phyloP scores from a whole-genome alignment of 2,113 vertebrate genomes.

The Lamprologus tigripictilis region DNA sequence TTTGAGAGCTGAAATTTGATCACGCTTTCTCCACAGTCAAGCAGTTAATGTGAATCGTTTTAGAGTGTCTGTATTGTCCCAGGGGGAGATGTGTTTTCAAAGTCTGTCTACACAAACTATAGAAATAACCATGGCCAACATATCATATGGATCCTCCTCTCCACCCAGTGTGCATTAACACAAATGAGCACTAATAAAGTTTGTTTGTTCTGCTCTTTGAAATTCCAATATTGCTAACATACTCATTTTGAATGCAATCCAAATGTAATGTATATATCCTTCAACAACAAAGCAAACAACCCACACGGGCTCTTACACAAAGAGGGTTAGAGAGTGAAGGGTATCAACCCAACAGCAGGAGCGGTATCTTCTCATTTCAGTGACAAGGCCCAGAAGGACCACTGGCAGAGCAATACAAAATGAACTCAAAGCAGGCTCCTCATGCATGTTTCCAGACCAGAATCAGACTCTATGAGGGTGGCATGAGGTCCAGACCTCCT shows the following conservation, averaged over 20 bases:
- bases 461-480: not conserved
- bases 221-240: not conserved
- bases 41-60: not conserved
- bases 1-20: constrained; percentile 7
- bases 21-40: not conserved
- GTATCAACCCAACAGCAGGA: not conserved
- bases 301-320: not conserved
- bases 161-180: not conserved
- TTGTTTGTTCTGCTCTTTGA: not conserved
- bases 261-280: not conserved
- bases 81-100: not conserved
- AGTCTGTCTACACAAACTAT: not conserved
- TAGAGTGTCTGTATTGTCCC: not conserved
- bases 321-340: not conserved
- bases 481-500: not conserved
- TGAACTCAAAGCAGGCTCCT: not conserved
- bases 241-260: not conserved
- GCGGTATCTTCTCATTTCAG: not conserved
- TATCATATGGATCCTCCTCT: not conserved
- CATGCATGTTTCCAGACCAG: not conserved
- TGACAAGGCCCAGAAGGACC: not conserved
- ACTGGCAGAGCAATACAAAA: not conserved
- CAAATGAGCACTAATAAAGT: not conserved
- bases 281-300: not conserved
- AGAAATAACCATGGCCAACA: not conserved